These are phyloP conservation scores for Chaenocephalus aceratus DNA, from an alignment of 2,113 vertebrate genomes.

Conservation along the genomic window DNA sequence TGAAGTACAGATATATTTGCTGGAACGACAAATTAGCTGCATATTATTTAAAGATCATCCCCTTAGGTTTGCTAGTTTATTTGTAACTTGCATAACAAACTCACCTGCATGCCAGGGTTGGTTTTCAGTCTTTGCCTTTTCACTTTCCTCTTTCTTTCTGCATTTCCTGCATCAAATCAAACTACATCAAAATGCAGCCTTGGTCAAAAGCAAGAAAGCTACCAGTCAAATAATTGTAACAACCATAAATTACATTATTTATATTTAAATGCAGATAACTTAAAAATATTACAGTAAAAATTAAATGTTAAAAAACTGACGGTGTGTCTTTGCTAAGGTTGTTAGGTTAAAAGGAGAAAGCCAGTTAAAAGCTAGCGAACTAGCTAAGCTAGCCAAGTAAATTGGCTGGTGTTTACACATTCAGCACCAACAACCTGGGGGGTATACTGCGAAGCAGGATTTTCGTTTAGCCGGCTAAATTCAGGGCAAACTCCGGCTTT, in stretches of 20 bases:
- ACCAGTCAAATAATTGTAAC: neutral
- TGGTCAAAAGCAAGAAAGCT: neutral
- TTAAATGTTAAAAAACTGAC: neutral
- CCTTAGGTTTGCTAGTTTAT: neutral
- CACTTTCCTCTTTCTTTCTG: neutral
- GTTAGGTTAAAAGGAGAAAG: neutral
- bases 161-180: slow-evolving; percentile 1
- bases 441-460: no score
- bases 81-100: slow-evolving; percentile 4
- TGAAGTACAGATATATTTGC: neutral
- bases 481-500: no score
- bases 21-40: slow-evolving; percentile 13
- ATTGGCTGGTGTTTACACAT: neutral
- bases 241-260: neutral
- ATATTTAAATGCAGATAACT: neutral
- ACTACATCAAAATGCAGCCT: slow-evolving; percentile 1
- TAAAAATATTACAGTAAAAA: no score
- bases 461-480: no score
- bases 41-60: neutral
- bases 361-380: neutral
- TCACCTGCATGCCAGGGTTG: slow-evolving; percentile 7
- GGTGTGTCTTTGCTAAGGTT: neutral
- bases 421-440: neutral
- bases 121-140: neutral
- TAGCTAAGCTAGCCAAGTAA: neutral